phyloP scores from a whole-genome alignment of 1,140 invertebrate species.

The Conus betulinus region DNA sequence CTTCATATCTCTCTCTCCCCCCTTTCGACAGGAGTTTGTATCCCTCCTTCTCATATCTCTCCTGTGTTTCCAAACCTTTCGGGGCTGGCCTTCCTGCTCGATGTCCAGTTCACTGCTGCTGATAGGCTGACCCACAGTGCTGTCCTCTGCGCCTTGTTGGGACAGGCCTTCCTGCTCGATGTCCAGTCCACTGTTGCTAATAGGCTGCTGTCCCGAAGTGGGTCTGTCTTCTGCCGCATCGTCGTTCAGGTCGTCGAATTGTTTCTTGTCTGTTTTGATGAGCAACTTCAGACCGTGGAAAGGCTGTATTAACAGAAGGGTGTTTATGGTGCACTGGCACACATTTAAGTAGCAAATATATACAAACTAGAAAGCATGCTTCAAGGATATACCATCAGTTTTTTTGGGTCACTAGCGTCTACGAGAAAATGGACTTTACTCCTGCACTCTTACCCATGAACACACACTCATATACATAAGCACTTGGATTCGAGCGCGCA shows the following conservation, averaged over 20 bases:
- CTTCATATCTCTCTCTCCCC: no score
- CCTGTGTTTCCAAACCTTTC: conserved; percentile 1
- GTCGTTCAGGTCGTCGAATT: conserved; percentile 69
- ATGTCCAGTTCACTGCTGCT: conserved; percentile 53
- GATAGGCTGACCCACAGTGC: conserved; percentile 40
- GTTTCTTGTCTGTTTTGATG: conserved; percentile 70
- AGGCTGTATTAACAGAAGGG: neutral
- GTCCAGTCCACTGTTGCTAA: conserved; percentile 54
- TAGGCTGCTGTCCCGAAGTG: conserved; percentile 36
- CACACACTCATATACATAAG: no score
- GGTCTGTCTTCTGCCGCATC: conserved; percentile 49
- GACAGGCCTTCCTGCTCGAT: conserved; percentile 35
- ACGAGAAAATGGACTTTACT: no score
- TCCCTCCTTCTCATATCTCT: no score
- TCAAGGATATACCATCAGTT: no score
- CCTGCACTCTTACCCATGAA: no score
- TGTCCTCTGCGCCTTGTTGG: conserved; percentile 32
- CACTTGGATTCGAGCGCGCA: no score
- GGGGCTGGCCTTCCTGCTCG: conserved; percentile 27
- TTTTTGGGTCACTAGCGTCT: no score
- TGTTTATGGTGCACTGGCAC: no score
- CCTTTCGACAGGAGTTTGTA: no score
- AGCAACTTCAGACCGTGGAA: conserved; percentile 66
- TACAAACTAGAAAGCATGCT: no score
- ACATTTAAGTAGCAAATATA: no score